These are phyloP conservation scores for Babylonia areolata DNA, from an alignment of 1,140 invertebrate species.

Conservation along the genomic window DNA sequence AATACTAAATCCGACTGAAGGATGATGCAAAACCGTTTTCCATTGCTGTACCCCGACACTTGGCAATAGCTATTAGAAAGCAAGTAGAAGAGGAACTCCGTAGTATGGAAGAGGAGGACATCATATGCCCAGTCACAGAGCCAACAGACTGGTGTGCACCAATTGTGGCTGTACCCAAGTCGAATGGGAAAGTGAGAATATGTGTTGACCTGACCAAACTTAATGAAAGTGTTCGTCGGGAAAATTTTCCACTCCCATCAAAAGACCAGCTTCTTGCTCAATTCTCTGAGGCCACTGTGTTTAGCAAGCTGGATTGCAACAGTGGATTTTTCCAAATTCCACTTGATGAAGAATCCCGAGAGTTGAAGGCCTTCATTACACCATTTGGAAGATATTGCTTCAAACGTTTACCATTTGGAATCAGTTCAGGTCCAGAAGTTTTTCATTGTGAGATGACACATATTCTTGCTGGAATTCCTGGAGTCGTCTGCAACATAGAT, in stretches of 20 bases:
- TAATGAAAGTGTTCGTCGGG: neutral
- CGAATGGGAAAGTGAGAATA: neutral
- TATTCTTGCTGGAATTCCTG: too few relatives aligned
- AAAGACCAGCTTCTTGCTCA: neutral
- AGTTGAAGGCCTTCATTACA: neutral
- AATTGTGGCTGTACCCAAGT: neutral
- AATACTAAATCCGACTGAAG: neutral
- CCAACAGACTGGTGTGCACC: neutral
- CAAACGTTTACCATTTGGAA: too few relatives aligned
- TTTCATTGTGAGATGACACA: neutral
- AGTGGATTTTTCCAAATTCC: neutral
- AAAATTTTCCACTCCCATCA: neutral
- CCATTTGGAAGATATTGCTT: too few relatives aligned
- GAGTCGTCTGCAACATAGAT: too few relatives aligned
- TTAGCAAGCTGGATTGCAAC: neutral
- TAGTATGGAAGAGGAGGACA: neutral
- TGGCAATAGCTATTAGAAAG: neutral
- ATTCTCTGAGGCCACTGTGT: neutral
- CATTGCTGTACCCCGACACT: neutral
- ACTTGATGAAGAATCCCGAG: neutral
- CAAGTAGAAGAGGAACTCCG: neutral
- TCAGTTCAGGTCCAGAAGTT: too few relatives aligned
- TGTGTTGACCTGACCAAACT: neutral
- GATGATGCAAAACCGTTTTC: neutral
- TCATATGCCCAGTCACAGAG: neutral